Conservation (phyloP, 2,797 vertebrate genomes). For the Epinephelus coioides region DNA sequence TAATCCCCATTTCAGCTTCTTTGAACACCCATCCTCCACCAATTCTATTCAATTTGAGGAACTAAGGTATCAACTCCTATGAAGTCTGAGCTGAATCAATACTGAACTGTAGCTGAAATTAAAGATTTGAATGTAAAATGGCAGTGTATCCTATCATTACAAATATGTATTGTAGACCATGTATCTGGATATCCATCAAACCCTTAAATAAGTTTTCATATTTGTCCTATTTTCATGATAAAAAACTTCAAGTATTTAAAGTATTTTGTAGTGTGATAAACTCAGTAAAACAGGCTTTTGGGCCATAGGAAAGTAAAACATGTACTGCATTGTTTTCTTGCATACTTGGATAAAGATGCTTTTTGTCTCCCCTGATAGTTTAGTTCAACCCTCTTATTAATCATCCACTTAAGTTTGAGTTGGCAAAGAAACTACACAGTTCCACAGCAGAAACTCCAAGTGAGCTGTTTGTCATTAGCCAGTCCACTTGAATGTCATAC, state of each 20-base stretch:
- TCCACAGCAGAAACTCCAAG: not conserved
- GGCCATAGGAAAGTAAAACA: not conserved
- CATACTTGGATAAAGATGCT: not conserved
- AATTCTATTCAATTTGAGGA: too few relatives aligned
- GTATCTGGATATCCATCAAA: not conserved
- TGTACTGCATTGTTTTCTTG: not conserved
- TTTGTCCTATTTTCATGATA: not conserved
- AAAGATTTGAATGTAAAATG: not conserved
- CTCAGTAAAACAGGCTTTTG: not conserved
- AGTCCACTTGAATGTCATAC: slow-evolving; percentile 48
- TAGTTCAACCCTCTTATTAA: not conserved
- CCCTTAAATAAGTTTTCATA: not conserved
- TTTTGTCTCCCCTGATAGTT: not conserved
- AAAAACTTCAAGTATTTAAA: not conserved
- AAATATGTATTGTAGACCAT: not conserved
- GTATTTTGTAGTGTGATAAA: not conserved
- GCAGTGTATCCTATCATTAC: not conserved
- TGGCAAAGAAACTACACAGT: not conserved
- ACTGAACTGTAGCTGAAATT: not conserved
- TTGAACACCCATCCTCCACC: slow-evolving; percentile 20
- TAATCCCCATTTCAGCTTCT: slow-evolving; percentile 54
- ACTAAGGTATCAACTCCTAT: too few relatives aligned
- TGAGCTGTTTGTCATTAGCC: slow-evolving; percentile 43
- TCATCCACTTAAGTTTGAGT: not conserved
- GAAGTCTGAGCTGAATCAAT: not conserved